These are phyloP conservation scores for Callocephalon fimbriatum DNA, from an alignment of 2,113 vertebrate genomes.

Conservation along the genomic window DNA sequence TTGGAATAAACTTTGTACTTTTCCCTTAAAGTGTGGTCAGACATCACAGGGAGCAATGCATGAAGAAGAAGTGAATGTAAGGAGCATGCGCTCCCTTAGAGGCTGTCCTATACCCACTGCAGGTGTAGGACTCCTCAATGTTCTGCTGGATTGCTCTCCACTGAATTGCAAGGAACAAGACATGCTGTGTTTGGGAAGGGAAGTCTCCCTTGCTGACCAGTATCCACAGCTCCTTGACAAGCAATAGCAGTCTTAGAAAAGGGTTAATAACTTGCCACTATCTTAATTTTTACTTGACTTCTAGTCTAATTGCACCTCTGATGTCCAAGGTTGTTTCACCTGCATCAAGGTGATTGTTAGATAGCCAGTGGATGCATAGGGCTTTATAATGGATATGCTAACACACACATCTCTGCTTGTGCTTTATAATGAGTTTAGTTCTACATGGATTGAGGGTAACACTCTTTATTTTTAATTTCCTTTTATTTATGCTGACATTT, in stretches of 20 bases:
- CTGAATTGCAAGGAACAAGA: neutral
- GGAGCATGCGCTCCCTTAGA: rapidly evolving
- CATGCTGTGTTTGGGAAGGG: neutral
- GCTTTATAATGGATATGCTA: neutral
- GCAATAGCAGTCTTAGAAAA: neutral
- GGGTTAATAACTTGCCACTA: neutral
- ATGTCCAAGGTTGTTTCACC: neutral
- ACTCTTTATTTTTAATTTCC: neutral
- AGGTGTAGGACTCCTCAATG: neutral
- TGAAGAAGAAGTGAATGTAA: neutral
- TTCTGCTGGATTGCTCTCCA: neutral
- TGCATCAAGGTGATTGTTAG: neutral
- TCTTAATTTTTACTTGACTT: neutral
- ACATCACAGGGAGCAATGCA: neutral
- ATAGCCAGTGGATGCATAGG: neutral
- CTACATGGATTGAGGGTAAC: neutral
- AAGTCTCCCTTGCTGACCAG: neutral
- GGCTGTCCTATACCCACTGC: neutral
- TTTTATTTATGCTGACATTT: neutral
- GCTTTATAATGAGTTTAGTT: neutral
- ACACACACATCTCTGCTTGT: rapidly evolving
- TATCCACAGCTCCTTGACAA: neutral
- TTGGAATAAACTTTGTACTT: neutral
- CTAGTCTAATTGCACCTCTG: neutral
- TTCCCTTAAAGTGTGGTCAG: neutral